These are phyloP conservation scores for Agonopterix subpropinquella DNA, from an alignment of 2,888 invertebrate genomes.

Conservation along the genomic window DNA sequence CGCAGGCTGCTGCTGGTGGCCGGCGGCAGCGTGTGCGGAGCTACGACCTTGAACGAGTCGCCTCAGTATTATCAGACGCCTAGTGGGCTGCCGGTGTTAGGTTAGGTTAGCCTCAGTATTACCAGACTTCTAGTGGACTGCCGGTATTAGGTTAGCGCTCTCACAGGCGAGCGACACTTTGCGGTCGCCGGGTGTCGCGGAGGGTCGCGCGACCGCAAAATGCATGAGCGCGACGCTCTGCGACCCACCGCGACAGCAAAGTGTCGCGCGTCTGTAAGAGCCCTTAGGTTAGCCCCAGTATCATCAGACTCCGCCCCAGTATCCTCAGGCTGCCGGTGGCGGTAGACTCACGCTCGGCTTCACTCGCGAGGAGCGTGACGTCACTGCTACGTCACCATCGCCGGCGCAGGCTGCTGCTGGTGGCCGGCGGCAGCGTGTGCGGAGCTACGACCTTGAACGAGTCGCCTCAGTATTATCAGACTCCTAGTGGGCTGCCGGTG, in stretches of 20 bases:
- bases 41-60: slow-evolving; percentile 63
- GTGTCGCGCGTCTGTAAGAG: too few relatives aligned
- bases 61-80: slow-evolving; percentile 64
- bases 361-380: slow-evolving; percentile 65
- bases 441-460: slow-evolving; percentile 69
- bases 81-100: slow-evolving; percentile 36
- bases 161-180: too few relatives aligned
- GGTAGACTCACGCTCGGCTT: slow-evolving; percentile 73
- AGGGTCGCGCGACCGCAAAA: too few relatives aligned
- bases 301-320: too few relatives aligned
- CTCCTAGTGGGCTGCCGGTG: slow-evolving; percentile 49
- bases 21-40: slow-evolving; percentile 62
- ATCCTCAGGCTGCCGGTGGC: too few relatives aligned
- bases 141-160: too few relatives aligned
- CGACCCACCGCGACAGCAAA: too few relatives aligned
- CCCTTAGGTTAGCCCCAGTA: too few relatives aligned
- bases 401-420: slow-evolving; percentile 69
- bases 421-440: slow-evolving; percentile 62
- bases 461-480: slow-evolving; percentile 59
- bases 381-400: slow-evolving; percentile 73
- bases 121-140: too few relatives aligned
- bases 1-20: slow-evolving; percentile 71
- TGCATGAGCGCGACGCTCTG: too few relatives aligned
- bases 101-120: not conserved
- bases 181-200: too few relatives aligned